A percentile compares a stretch with the other conserved stretches of the same genome.
Conservation (phyloP, 2,797 vertebrate genomes). For the Muscicapa striata region DNA sequence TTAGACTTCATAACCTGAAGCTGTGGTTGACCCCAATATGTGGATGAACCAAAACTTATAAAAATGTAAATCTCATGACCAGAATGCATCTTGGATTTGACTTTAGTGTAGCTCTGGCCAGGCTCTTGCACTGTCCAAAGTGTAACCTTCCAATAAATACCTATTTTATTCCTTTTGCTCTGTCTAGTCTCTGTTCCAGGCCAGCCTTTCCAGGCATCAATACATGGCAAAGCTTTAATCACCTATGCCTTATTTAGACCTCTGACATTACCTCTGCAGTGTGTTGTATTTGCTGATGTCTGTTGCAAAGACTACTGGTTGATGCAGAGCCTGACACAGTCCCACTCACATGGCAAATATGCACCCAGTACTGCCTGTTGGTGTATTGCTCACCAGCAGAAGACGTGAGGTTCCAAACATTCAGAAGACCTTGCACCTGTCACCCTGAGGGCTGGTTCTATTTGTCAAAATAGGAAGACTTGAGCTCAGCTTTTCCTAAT, state of each 20-base stretch:
- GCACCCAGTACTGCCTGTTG: not conserved
- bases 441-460: not conserved
- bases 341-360: not conserved
- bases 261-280: not conserved
- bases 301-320: not conserved
- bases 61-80: too few species aligned
- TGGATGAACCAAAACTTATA: too few species aligned
- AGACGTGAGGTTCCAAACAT: not conserved
- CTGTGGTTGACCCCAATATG: too few species aligned
- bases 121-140: too few species aligned
- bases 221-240: not conserved
- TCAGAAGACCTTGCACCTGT: not conserved
- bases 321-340: not conserved
- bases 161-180: too few species aligned
- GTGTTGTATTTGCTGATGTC: not conserved
- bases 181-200: too few species aligned
- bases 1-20: too few species aligned
- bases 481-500: not conserved
- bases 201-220: too few species aligned
- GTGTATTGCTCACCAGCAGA: not conserved
- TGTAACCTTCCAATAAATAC: too few species aligned
- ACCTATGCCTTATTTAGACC: not conserved
- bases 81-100: too few species aligned
- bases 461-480: not conserved
- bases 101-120: too few species aligned